Base-by-base conservation (phyloP, 2,888 invertebrate species). In the Clepsis dumicolana region DNA sequence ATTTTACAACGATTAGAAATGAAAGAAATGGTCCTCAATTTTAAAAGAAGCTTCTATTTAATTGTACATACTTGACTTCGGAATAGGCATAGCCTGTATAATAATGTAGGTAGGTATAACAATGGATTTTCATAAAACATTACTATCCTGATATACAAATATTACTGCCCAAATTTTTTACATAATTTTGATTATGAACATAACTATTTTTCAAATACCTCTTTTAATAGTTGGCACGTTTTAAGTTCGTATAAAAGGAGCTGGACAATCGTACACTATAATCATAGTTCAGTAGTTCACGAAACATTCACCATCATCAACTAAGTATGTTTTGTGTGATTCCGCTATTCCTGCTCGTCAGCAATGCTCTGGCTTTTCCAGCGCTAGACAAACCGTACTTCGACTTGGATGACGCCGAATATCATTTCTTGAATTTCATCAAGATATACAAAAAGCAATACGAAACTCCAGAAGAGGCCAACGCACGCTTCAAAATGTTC, bases 401-500 rank as follows among this genome's bases (percentile, higher is more conserved):
- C 18, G 27, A 38, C 14, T n/a, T 53, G 7, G 38, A 32, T 12
- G 25, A 53, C 16, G 38, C 63, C 25, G 53, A 53, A 27, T 38
- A 14, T 14, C 14, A 38, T 10, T 63, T 63, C 16, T 8, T n/a
- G 2, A 4, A 27, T 7, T 63, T 53, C 16, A 0, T 53, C 7
- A 12, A 53, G 18, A n/a, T 27, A 25, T 25, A 63, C 27, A 35
- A 14, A 5, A 63, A 53, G 53, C 5, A 7, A 12, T 63, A 63
- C 27, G 7, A 38, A n/a, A 25, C 35, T 0, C 38, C 3, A 25
- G 63, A 64, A 27, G 41, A 64, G n/a, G 21, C 1, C n/a, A 38
- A 54, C 25, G 25, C 38, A 2, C 41, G 48, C 2, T 48, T 64
- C 5, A 41, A 29, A 8, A 54, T 54, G n/a, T 64, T 64, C 29